These are phyloP conservation scores for Macrobrachium nipponense DNA, from an alignment of 1,140 invertebrate genomes.

Conservation along the genomic window DNA sequence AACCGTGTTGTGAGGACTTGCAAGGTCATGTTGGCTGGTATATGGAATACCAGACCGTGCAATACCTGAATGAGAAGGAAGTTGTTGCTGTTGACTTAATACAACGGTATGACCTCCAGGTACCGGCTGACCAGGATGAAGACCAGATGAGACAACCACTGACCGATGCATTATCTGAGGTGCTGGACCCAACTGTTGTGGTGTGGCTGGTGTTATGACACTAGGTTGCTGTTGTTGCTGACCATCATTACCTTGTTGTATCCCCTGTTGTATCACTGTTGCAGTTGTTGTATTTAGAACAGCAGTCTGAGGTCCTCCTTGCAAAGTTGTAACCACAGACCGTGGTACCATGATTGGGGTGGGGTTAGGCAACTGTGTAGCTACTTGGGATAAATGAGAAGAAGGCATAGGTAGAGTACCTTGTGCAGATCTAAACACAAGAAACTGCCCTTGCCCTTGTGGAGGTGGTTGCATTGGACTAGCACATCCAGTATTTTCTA, in stretches of 20 bases:
- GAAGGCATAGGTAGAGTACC: constrained; percentile 41
- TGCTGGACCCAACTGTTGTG: constrained; percentile 29
- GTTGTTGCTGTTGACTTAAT: constrained; percentile 38
- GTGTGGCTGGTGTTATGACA: constrained; percentile 61
- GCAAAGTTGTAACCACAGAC: constrained; percentile 47
- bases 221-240: constrained; percentile 59
- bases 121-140: constrained; percentile 24
- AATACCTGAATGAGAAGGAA: constrained; percentile 37
- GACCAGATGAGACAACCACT: constrained; percentile 43
- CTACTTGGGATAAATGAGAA: constrained; percentile 53
- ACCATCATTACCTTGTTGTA: constrained; percentile 27
- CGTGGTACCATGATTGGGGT: constrained; percentile 60
- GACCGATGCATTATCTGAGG: constrained; percentile 39
- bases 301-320: constrained; percentile 32
- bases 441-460: constrained; percentile 69
- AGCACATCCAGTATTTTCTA: constrained; percentile 85
- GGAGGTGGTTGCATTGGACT: constrained; percentile 52
- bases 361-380: constrained; percentile 52
- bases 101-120: constrained; percentile 46
- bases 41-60: constrained; percentile 38
- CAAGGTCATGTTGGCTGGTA: constrained; percentile 22
- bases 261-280: constrained; percentile 32
- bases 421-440: constrained; percentile 55
- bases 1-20: constrained; percentile 16
- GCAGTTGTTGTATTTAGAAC: constrained; percentile 36